Percentiles rank a stretch among this genome's conserved stretches.
Conservation (phyloP, 37 sponge, comb jelly and placozoan species). For the Chondrilla cf. caribensis region DNA sequence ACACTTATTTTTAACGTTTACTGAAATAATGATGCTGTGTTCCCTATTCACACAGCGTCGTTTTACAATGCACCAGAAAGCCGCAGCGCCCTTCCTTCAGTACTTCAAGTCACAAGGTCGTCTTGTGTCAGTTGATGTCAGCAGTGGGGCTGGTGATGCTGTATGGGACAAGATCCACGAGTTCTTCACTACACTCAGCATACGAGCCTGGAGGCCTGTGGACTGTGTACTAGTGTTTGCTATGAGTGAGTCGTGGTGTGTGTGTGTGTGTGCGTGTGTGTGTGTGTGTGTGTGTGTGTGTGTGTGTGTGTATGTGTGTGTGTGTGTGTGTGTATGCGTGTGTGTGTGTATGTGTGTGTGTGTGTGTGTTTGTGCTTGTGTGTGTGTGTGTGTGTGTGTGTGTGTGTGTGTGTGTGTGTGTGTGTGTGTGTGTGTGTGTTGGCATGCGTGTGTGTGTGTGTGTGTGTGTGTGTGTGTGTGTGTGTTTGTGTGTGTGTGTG, state of each 20-base stretch:
- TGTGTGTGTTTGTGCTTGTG: no score
- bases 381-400: constrained; percentile 32
- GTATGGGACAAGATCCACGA: constrained; percentile 64
- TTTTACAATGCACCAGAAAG: constrained; percentile 53
- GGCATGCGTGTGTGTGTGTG: no score
- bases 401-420: neutral
- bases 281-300: constrained; percentile 7
- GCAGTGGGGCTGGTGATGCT: constrained; percentile 57
- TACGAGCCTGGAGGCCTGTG: constrained; percentile 56
- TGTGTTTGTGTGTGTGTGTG: no score
- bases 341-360: constrained; percentile 4
- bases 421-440: no score
- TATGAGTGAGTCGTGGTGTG: constrained; percentile 38
- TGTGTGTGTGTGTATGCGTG: constrained; percentile 20
- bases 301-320: constrained; percentile 23
- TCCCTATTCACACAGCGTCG: constrained; percentile 47
- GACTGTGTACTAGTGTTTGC: constrained; percentile 74
- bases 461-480: no score
- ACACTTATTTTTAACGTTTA: neutral
- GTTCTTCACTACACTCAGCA: constrained; percentile 42
- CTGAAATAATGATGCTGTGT: neutral
- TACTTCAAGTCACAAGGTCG: constrained; percentile 52
- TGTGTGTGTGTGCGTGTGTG: constrained; percentile 37
- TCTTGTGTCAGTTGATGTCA: constrained; percentile 68
- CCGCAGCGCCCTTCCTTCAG: constrained; percentile 42